A percentile compares a stretch with the other conserved stretches of the same genome.
phyloP scores from a whole-genome alignment of 2,113 vertebrate species.

The Aramus guarauna region DNA sequence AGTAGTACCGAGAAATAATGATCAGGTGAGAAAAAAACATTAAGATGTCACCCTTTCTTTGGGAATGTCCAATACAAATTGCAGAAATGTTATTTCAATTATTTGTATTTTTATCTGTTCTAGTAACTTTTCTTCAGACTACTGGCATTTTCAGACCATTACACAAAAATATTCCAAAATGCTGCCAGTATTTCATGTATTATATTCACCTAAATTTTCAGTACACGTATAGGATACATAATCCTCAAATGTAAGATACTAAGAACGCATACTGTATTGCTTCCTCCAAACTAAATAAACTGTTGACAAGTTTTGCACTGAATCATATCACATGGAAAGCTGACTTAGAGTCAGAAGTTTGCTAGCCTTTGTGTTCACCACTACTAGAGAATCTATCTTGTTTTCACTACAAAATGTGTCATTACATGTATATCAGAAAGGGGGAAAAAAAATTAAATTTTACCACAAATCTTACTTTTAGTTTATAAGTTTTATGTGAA shows the following conservation, averaged over 20 bases:
- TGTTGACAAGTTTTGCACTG: neutral
- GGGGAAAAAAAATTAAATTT: neutral
- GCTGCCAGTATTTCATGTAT: neutral
- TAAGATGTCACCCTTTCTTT: neutral
- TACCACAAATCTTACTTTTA: neutral
- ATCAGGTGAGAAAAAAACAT: neutral
- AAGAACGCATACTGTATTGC: neutral
- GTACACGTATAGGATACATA: neutral
- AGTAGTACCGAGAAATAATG: neutral
- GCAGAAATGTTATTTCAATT: neutral
- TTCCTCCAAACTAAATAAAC: neutral
- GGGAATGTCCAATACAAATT: neutral
- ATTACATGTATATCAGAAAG: neutral
- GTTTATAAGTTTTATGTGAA: neutral
- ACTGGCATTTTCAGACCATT: neutral
- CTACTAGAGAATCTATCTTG: neutral
- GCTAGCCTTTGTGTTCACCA: neutral
- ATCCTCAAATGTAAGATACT: neutral
- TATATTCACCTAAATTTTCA: neutral
- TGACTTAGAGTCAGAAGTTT: neutral
- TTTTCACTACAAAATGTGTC: neutral
- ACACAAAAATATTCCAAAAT: neutral
- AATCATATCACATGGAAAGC: neutral
- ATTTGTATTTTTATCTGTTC: neutral
- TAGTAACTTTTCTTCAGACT: neutral